phyloP scores from a whole-genome alignment of 2,113 vertebrate genomes.

The Oncorhynchus masou region DNA sequence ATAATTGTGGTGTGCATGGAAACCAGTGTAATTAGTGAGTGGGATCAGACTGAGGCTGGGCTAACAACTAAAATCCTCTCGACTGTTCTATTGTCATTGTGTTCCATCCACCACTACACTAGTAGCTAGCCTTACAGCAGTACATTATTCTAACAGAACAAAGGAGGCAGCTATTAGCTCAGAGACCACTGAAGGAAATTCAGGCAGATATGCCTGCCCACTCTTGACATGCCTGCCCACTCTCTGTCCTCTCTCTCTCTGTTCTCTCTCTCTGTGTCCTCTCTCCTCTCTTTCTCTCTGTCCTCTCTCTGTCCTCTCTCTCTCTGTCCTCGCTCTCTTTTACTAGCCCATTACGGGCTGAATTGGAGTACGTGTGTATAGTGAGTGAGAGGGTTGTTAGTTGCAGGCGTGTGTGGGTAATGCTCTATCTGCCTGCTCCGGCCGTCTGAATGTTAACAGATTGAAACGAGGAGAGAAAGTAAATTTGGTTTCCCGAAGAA shows the following conservation, averaged over 20 bases:
- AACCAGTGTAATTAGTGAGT: slow-evolving; percentile 70
- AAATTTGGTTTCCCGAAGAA: slow-evolving; percentile 74
- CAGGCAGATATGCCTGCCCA: no score
- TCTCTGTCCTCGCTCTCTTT: neutral
- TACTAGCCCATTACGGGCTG: slow-evolving; percentile 43
- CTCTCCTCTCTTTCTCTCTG: neutral
- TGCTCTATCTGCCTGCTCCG: slow-evolving; percentile 54
- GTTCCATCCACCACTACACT: no score
- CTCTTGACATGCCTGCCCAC: neutral
- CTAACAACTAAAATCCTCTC: slow-evolving; percentile 68
- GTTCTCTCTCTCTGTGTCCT: slow-evolving; percentile 5
- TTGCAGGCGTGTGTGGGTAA: slow-evolving; percentile 60
- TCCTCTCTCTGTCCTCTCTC: neutral
- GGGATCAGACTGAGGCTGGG: neutral
- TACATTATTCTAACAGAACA: slow-evolving; percentile 69
- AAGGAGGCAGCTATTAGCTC: slow-evolving; percentile 73
- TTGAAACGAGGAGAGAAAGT: slow-evolving; percentile 67
- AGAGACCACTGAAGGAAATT: slow-evolving; percentile 54
- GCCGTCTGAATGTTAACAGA: slow-evolving; percentile 74
- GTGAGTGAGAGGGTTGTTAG: slow-evolving; percentile 52
- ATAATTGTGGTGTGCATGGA: slow-evolving; percentile 73
- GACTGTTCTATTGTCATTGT: slow-evolving; percentile 10
- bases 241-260: neutral
- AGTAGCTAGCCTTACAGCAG: slow-evolving; percentile 61
- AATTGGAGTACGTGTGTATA: slow-evolving; percentile 24